These are phyloP conservation scores for Tachypleus tridentatus DNA, from an alignment of 1,140 invertebrate genomes.

Conservation along the genomic window DNA sequence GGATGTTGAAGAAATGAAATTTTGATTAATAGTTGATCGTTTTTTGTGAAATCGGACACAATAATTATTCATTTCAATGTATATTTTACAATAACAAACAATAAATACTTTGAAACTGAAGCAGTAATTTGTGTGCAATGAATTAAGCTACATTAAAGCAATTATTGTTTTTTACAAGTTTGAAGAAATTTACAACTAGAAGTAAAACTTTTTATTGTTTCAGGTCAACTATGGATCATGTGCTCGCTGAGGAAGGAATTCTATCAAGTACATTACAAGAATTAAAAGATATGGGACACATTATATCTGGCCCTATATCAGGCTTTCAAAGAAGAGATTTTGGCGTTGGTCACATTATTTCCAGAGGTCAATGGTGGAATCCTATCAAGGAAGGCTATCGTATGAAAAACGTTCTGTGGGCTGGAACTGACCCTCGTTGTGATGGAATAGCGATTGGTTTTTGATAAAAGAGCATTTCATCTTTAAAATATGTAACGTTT, in stretches of 20 bases:
- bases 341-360: conserved; percentile 34
- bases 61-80: too few species aligned
- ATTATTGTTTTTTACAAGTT: background rate
- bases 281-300: conserved; percentile 27
- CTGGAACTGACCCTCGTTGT: conserved; percentile 28
- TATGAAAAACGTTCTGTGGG: conserved; percentile 9
- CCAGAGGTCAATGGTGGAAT: conserved; percentile 23
- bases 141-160: conserved; percentile 2
- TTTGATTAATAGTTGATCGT: too few species aligned
- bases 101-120: too few species aligned
- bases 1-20: too few species aligned
- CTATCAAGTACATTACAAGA: conserved; percentile 17
- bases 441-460: conserved; percentile 28
- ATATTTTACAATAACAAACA: too few species aligned
- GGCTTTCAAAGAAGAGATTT: conserved; percentile 26
- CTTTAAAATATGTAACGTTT: too few species aligned
- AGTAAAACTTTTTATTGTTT: background rate
- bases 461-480: conserved; percentile 11
- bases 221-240: conserved; percentile 12
- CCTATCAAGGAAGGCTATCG: too few species aligned
- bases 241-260: conserved; percentile 32
- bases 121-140: too few species aligned
- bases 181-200: background rate
- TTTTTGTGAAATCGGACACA: too few species aligned
- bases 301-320: conserved; percentile 5